A percentile compares a stretch with the other conserved stretches of the same genome.
These are phyloP conservation scores for Rhagoletis pomonella DNA, from an alignment of 1,140 invertebrate genomes.

Conservation along the genomic window DNA sequence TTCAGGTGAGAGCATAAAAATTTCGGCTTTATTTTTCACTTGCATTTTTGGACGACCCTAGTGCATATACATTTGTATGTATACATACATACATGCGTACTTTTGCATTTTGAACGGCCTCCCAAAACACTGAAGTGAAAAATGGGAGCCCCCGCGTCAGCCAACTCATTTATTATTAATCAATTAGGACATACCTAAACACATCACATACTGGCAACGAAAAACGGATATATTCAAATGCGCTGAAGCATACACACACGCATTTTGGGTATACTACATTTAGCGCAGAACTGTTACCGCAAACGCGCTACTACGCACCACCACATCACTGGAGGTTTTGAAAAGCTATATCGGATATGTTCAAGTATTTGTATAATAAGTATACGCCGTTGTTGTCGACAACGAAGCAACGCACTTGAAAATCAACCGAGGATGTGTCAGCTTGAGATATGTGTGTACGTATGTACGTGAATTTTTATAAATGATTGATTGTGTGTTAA, in stretches of 20 bases:
- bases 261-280: background rate
- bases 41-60: too few relatives aligned
- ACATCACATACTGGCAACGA: background rate
- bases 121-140: background rate
- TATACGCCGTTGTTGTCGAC: background rate
- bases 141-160: background rate
- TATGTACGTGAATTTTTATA: background rate
- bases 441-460: background rate
- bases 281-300: too few relatives aligned
- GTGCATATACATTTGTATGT: too few relatives aligned
- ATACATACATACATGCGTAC: background rate
- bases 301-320: background rate
- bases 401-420: background rate
- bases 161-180: slow-evolving; percentile 40
- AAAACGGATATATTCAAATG: background rate
- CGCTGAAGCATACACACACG: background rate
- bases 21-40: too few relatives aligned
- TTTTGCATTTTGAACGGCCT: background rate
- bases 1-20: too few relatives aligned
- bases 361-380: slow-evolving; percentile 18
- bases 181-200: slow-evolving; percentile 17
- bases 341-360: background rate
- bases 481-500: too few relatives aligned
- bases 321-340: background rate
- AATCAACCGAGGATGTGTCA: background rate